Base-by-base conservation (phyloP, 2,797 vertebrate species). In the Diceros bicornis region DNA sequence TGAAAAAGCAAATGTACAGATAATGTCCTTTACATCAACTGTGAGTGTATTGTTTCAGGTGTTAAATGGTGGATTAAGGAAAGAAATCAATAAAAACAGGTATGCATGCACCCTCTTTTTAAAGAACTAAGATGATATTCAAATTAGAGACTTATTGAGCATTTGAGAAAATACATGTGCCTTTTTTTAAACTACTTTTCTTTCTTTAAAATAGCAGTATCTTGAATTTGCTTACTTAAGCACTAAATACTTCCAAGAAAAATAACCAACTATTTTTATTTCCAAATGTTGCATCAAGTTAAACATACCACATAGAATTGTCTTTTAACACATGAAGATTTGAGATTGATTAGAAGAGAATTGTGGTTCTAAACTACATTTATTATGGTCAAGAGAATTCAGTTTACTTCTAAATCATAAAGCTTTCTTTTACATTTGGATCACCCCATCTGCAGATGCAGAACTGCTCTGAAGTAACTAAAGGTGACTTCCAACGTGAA, bases 281-380 rank as follows among this genome's bases (percentile, higher is more conserved):
- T 83, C 14, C 66, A 88, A 96, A 87, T 84, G 41, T 87, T 96
- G 27, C 25, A 57, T 71, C 16, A 85, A 84, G 41, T 92, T 84
- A 50, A n/a, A 59, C 20, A 77, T 50, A 32, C 18, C 50, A 20
- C 37, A 52, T 16, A 64, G 57, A 78, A 50, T 64, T 96, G 32
- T 85, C 23, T 93, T 96, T 94, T 93, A 91, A 61, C 23, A 77
- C 2, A 20, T 94, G 75, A 69, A 81, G 79, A 95, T 37, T 89
- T 91, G 72, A 91, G 72, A 89, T 89, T 93, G 41, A 89, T 86
- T 97, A 92, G 57, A 83, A 47, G 37, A 59, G 72, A 95, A 92
- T 59, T 77, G 13, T 83, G 94, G 9, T 82, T 78, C 32, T 34
- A 91, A 96, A 79, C 25, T 55, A 82, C 17, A 71, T 90, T 91